Base-by-base conservation (phyloP, 2,113 vertebrate species). In the Pollimyrus isidori region DNA sequence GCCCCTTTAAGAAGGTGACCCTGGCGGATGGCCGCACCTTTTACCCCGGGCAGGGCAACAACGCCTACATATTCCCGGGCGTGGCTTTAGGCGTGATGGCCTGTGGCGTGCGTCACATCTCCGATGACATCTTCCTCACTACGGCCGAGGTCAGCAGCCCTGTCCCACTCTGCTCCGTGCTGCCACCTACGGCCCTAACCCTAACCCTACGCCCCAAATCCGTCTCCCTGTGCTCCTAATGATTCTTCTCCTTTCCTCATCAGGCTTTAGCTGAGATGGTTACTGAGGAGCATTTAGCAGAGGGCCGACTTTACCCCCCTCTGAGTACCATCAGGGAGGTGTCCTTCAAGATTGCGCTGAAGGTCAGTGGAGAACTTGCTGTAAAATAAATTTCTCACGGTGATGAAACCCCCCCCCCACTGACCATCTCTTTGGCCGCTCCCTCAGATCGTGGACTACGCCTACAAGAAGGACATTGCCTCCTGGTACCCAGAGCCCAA, bases 21-120 rank as follows among this genome's bases (percentile, higher is more conserved):
- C 96, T 99, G 91, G 92, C 96, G 23, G 96, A 93, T 0, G 98
- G 98, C 58, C 97, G 96, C 91, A 97, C 95, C 90, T 99, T 99
- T 95, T 95, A 95, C 93, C 98, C 98, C 0, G 98, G 98, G 4
- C 98, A 99, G 92, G 98, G 98, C 88, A 99, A 99, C 96, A 99
- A 99, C 0, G 97, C 98, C 87, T 99, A 99, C 0, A 96, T 99
- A 86, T 99, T 99, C 91, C 98, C 98, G 0, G 98, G 98, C 45
- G 97, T 99, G 21, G 98, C 98, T 1, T 90, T 99, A 92, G 98
- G 98, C 0, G 93, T 98, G 69, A 99, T 97, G 0, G 95, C 97
- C 15, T 97, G 97, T 0, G 95, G 98, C 19, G 94, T 98, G 88
- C 97, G 98, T 52, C 98, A 99, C 93, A 97, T 99, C 92, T 96